A percentile compares a stretch with the other conserved stretches of the same genome.
phyloP scores from a whole-genome alignment of 2,113 vertebrate species.

The Beaufortia kweichowensis region DNA sequence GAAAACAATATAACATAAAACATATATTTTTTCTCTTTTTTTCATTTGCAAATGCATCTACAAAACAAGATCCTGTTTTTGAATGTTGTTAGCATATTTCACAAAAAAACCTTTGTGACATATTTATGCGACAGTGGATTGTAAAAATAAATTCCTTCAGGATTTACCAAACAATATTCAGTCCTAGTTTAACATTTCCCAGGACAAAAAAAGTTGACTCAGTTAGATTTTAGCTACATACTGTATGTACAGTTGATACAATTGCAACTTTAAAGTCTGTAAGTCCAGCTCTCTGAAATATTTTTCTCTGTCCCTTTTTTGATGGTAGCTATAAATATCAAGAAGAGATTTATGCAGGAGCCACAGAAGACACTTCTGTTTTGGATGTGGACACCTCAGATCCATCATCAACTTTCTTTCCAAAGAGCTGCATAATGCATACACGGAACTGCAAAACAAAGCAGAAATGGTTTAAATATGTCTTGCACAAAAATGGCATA shows the following conservation, averaged over 20 bases:
- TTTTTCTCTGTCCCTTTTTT: neutral
- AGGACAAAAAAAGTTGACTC: neutral
- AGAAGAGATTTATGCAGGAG: conserved; percentile 75
- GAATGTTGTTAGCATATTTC: neutral
- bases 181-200: neutral
- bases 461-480: too few relatives aligned
- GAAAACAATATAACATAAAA: conserved; percentile 13
- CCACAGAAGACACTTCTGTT: conserved; percentile 85
- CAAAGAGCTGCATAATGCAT: conserved; percentile 87
- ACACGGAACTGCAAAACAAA: conserved; percentile 77
- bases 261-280: conserved; percentile 5
- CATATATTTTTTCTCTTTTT: neutral
- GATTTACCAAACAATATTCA: neutral
- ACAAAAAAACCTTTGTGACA: too few relatives aligned
- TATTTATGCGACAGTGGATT: neutral
- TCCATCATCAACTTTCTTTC: conserved; percentile 82
- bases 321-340: neutral
- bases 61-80: neutral
- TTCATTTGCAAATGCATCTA: conserved; percentile 13
- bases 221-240: neutral
- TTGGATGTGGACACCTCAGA: conserved; percentile 84
- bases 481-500: neutral
- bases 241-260: neutral
- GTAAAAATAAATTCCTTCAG: neutral
- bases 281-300: neutral